These are phyloP conservation scores for Aix galericulata DNA, from an alignment of 2,113 vertebrate genomes.

Conservation along the genomic window DNA sequence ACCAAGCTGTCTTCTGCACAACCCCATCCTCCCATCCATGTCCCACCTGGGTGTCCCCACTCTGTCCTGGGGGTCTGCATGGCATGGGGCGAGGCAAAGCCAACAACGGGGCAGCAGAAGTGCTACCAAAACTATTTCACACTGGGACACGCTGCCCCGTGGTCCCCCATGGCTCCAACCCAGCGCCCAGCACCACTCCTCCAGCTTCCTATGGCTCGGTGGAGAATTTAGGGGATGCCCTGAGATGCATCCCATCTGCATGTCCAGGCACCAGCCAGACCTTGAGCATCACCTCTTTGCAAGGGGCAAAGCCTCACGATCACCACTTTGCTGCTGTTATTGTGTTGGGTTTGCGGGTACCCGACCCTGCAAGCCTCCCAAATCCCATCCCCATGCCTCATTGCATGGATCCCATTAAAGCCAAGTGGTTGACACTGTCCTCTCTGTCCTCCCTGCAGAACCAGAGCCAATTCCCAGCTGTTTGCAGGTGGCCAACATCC, in stretches of 20 bases:
- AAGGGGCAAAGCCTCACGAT: rapidly evolving
- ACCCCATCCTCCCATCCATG: neutral
- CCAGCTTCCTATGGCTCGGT: neutral
- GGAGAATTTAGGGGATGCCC: neutral
- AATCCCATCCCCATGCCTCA: rapidly evolving
- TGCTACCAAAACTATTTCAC: neutral
- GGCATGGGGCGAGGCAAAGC: neutral
- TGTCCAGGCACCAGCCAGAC: neutral
- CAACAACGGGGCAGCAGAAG: neutral
- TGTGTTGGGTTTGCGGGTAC: neutral
- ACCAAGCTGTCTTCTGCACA: no score
- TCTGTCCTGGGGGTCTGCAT: neutral
- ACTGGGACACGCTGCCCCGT: neutral
- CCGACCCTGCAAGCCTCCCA: neutral
- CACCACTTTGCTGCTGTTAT: rapidly evolving
- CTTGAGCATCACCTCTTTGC: neutral
- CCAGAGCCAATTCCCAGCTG: neutral
- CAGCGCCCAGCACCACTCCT: no score
- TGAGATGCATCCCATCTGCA: neutral
- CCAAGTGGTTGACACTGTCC: neutral
- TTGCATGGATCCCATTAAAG: neutral
- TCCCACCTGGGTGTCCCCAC: neutral
- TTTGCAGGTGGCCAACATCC: neutral
- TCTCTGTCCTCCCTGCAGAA: neutral
- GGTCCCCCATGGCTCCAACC: no score